Conservation (phyloP, 2,888 invertebrate species). For the Formica aserva region DNA sequence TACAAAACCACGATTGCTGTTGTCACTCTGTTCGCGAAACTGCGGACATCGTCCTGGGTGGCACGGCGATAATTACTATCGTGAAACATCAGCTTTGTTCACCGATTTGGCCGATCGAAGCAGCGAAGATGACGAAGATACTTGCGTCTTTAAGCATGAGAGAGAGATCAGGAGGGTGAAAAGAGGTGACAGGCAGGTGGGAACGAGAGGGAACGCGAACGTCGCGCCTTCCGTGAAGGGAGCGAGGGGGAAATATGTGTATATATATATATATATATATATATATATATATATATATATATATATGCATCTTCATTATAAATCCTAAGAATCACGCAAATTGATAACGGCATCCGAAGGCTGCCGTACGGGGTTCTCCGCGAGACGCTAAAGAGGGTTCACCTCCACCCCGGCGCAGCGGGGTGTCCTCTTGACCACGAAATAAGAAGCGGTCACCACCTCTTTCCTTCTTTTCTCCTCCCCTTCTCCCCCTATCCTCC, state of each 20-base stretch:
- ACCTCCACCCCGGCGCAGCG: slow-evolving; percentile 81
- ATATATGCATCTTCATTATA: slow-evolving; percentile 84
- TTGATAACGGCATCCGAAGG: slow-evolving; percentile 82
- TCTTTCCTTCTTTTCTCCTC: slow-evolving; percentile 42
- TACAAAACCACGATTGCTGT: slow-evolving; percentile 18
- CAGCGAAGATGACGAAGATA: slow-evolving; percentile 70
- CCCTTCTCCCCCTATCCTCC: slow-evolving; percentile 24
- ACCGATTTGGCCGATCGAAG: slow-evolving; percentile 73
- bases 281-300: slow-evolving; percentile 75
- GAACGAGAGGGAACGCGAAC: background rate
- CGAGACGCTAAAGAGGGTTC: slow-evolving; percentile 75
- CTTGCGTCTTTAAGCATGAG: slow-evolving; percentile 30
- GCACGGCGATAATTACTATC: slow-evolving; percentile 79
- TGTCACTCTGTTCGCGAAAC: slow-evolving; percentile 61
- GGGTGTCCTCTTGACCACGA: slow-evolving; percentile 75
- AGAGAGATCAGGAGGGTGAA: slow-evolving; percentile 8
- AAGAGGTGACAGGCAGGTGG: background rate
- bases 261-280: slow-evolving; percentile 64
- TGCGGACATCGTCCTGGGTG: slow-evolving; percentile 77
- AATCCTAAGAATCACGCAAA: slow-evolving; percentile 83
- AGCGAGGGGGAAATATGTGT: slow-evolving; percentile 65
- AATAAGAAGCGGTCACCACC: slow-evolving; percentile 74
- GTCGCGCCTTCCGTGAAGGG: slow-evolving; percentile 32
- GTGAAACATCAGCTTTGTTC: slow-evolving; percentile 63
- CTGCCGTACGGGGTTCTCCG: slow-evolving; percentile 75